phyloP scores from a whole-genome alignment of 2,797 vertebrate genomes.

The Crotalus adamanteus region DNA sequence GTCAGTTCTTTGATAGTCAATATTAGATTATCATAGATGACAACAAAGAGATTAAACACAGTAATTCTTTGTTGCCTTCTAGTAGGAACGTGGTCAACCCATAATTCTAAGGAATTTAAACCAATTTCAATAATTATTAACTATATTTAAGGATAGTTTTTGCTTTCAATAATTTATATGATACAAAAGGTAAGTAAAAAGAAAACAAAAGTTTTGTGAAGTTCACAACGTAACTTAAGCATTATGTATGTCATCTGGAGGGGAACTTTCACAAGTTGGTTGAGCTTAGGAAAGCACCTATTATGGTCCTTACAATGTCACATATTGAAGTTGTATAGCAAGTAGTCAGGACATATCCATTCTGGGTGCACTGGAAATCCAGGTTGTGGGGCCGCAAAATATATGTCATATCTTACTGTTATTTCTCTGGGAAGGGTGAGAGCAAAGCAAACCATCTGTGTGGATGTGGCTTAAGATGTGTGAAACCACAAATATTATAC shows the following conservation, averaged over 20 bases:
- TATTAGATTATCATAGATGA: background rate
- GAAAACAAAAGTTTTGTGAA: background rate
- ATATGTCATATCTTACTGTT: background rate
- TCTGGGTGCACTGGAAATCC: background rate
- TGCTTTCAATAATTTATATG: background rate
- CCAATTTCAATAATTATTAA: background rate
- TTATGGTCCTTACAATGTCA: background rate
- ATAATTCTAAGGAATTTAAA: background rate
- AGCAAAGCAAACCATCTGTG: background rate
- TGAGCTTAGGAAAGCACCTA: background rate
- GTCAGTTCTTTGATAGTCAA: no score
- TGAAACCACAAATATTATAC: slow-evolving; percentile 67
- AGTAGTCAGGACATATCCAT: background rate
- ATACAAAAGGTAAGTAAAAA: background rate
- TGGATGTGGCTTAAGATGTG: slow-evolving; percentile 47
- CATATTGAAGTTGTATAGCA: background rate
- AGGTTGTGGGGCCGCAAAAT: background rate
- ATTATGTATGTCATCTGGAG: background rate
- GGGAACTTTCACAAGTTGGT: background rate
- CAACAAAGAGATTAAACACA: background rate
- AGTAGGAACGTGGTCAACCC: background rate
- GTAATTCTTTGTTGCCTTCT: background rate
- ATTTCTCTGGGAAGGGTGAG: background rate
- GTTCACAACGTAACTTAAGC: background rate
- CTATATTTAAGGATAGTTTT: no score